Evolutionary conservation across 2,888 invertebrate genomes (phyloP).

Genomic region (Leptura quadrifasciata): DNA sequence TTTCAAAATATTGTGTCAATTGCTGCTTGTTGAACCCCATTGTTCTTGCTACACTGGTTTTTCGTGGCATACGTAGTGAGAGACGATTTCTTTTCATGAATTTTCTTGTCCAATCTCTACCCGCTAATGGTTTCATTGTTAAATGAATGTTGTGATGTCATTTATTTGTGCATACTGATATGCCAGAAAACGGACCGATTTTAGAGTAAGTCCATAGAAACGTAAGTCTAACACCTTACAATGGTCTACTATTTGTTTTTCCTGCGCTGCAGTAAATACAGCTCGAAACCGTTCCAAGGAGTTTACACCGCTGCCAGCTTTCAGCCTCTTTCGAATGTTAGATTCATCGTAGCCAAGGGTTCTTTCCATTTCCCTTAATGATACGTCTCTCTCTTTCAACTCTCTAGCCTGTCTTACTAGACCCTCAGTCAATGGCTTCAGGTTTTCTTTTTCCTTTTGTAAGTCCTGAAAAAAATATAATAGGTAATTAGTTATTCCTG

Average conservation of each 20-base stretch:
- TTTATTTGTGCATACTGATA: conserved; percentile 39
- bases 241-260: conserved; percentile 35
- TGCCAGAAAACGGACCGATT: conserved; percentile 25
- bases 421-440: conserved; percentile 8
- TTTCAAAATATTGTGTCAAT: conserved; percentile 14
- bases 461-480: neutral
- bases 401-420: conserved; percentile 29
- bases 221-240: conserved; percentile 36
- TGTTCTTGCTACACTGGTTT: conserved; percentile 42
- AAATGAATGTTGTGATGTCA: conserved; percentile 34
- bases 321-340: conserved; percentile 28
- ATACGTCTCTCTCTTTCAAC: conserved; percentile 29
- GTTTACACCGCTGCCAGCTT: conserved; percentile 27
- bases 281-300: conserved; percentile 26
- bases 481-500: neutral
- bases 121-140: conserved; percentile 34
- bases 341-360: conserved; percentile 33
- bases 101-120: conserved; percentile 41
- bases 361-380: conserved; percentile 34
- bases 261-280: conserved; percentile 35
- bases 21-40: conserved; percentile 26
- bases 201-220: conserved; percentile 27
- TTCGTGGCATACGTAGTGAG: conserved; percentile 41
- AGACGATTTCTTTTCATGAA: conserved; percentile 44
- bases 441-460: neutral